Evolutionary conservation across 2,888 invertebrate genomes (phyloP), one percentile per base, ranked within the genome.

Genomic region (Lobophora halterata): DNA sequence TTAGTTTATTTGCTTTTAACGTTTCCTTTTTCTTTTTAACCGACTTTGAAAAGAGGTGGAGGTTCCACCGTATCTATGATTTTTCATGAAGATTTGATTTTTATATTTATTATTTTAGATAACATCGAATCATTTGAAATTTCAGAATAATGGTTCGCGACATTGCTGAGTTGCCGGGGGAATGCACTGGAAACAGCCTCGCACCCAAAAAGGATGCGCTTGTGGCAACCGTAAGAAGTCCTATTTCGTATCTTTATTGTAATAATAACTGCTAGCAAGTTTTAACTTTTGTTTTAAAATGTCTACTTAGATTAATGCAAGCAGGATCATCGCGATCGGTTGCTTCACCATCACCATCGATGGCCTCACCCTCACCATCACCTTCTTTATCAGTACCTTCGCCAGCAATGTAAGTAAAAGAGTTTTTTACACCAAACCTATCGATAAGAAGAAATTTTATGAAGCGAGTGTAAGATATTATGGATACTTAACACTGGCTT

Each of bases 241-340:
- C 3, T 24, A 32, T 16, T 24, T 31, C 10, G 19, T 29, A 19
- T 29, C 3, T 19, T 29, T 29, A 29, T 29, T 29, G 5, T 20
- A 27, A 27, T 20, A 29, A 12, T 20, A 29, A 29, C 29, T 30
- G 20, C 21, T 30, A 20, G 21, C 2, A 21, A 30, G 30, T 20
- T 30, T 14, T 30, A 30, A 30, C 30, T 30, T 30, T 30, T 30
- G 30, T 30, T 30, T 30, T 29, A 21, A n/a, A n/a, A 30, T 14
- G 21, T 30, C 30, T 14, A 30, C 14, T 3, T 30, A 30, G 30
- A 30, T 30, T 21, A 30, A 30, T 21, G 30, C 7, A 8, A 30
- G 30, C 30, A 20, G 29, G 29, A 29, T 12, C 19, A 12, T 19
- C 29, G 19, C 29, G 12, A 5, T 12, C 29, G 29, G 12, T 12